Percentiles rank a stretch among this genome's conserved stretches.
phyloP scores from a whole-genome alignment of 1,140 invertebrate genomes.

The Monomorium pharaonis region DNA sequence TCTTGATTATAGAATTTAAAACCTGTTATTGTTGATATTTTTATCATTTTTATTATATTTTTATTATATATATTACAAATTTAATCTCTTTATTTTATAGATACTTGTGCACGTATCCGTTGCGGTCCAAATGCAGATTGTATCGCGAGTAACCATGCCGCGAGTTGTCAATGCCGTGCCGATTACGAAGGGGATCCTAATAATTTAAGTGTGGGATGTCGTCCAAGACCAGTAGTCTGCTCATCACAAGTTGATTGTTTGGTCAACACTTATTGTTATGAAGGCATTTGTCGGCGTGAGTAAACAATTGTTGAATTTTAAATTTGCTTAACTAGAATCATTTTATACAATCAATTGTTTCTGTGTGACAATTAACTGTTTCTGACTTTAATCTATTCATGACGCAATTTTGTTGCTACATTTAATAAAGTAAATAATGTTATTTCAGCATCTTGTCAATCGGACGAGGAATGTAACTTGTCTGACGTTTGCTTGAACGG shows the following conservation, averaged over 20 bases:
- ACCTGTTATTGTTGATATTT: neutral
- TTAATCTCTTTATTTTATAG: conserved; percentile 79
- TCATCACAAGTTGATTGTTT: conserved; percentile 90
- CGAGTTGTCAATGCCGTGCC: conserved; percentile 90
- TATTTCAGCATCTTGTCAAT: conserved; percentile 90
- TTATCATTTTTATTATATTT: neutral
- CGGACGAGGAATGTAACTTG: conserved; percentile 92
- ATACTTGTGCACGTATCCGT: conserved; percentile 90
- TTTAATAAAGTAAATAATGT: conserved; percentile 5
- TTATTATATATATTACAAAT: neutral
- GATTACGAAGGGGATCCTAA: conserved; percentile 92
- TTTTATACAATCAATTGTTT: neutral
- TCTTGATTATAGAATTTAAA: neutral
- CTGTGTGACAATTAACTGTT: neutral
- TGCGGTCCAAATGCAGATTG: conserved; percentile 95
- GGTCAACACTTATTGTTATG: conserved; percentile 92
- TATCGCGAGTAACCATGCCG: conserved; percentile 89
- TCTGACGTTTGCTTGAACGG: conserved; percentile 92
- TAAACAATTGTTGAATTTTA: conserved; percentile 50
- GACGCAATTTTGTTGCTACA: neutral
- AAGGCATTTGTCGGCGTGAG: conserved; percentile 92
- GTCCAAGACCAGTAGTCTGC: conserved; percentile 90
- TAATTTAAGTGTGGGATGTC: conserved; percentile 90
- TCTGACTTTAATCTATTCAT: neutral
- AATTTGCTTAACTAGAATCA: neutral